Conservation (phyloP, 1,140 invertebrate species). For the Drosophila suzukii region DNA sequence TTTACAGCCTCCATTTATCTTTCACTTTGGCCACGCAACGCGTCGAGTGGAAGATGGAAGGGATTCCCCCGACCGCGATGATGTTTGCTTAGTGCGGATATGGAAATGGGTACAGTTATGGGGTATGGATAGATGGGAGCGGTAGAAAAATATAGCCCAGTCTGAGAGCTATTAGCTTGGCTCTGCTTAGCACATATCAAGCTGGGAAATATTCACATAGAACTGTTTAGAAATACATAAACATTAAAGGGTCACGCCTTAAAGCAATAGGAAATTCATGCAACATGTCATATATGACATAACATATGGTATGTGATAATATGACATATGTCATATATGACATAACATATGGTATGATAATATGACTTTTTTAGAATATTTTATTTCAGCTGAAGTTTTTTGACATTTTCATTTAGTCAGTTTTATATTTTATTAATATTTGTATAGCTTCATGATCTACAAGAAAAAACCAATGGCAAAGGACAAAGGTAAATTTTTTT, state of each 20-base stretch:
- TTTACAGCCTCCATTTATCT: slow-evolving; percentile 61
- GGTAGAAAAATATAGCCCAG: slow-evolving; percentile 6
- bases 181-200: slow-evolving; percentile 6
- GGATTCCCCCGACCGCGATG: slow-evolving; percentile 25
- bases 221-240: neutral
- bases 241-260: neutral
- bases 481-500: no score
- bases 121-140: slow-evolving; percentile 8
- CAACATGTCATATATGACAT: neutral
- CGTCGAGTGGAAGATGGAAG: slow-evolving; percentile 38
- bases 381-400: no score
- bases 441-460: no score
- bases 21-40: slow-evolving; percentile 43
- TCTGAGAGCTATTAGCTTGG: slow-evolving; percentile 13
- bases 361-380: no score
- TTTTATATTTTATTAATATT: no score
- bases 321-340: no score
- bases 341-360: no score
- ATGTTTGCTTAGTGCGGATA: slow-evolving; percentile 37
- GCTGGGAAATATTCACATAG: neutral
- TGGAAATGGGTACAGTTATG: slow-evolving; percentile 35
- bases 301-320: no score
- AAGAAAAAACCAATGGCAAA: no score
- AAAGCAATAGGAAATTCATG: neutral
- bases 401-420: no score